Evolutionary conservation across 2,113 vertebrate genomes (phyloP).

Genomic region (Crotalus horridus): DNA sequence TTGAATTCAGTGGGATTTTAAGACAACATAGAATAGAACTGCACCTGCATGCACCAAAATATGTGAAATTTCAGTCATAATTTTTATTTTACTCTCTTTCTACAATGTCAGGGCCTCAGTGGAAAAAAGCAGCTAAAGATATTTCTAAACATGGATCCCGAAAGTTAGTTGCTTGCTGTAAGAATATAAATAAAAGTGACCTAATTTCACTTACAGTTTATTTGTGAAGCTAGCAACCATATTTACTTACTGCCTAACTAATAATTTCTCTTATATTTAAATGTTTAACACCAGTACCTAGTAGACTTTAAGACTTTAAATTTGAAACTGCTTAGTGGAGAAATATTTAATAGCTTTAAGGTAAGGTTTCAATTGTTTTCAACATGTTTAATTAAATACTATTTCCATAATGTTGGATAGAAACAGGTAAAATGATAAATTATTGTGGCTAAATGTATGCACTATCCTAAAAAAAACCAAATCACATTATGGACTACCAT

Average conservation of each 20-base stretch:
- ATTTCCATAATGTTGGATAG: neutral
- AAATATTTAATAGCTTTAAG: neutral
- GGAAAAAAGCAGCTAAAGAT: neutral
- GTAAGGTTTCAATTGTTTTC: neutral
- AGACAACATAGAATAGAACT: neutral
- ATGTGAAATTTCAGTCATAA: neutral
- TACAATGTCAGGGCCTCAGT: neutral
- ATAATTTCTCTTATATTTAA: constrained; percentile 7
- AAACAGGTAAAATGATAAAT: neutral
- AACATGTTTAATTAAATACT: no score
- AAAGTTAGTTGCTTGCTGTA: constrained; percentile 11
- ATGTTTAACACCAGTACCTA: neutral
- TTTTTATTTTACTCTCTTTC: neutral
- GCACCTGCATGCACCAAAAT: neutral
- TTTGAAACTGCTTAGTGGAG: neutral
- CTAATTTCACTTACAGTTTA: constrained; percentile 16
- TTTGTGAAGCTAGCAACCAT: constrained; percentile 25
- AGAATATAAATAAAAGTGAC: constrained; percentile 20
- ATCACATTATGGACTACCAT: neutral
- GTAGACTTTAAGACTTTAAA: neutral
- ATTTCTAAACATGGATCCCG: constrained; percentile 7
- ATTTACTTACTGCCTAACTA: neutral
- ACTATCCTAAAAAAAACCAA: neutral
- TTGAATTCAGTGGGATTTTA: neutral
- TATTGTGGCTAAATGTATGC: neutral